Percentiles rank a stretch among this genome's conserved stretches.
phyloP scores from a whole-genome alignment of 2,888 invertebrate genomes.

The Crematogaster levior region DNA sequence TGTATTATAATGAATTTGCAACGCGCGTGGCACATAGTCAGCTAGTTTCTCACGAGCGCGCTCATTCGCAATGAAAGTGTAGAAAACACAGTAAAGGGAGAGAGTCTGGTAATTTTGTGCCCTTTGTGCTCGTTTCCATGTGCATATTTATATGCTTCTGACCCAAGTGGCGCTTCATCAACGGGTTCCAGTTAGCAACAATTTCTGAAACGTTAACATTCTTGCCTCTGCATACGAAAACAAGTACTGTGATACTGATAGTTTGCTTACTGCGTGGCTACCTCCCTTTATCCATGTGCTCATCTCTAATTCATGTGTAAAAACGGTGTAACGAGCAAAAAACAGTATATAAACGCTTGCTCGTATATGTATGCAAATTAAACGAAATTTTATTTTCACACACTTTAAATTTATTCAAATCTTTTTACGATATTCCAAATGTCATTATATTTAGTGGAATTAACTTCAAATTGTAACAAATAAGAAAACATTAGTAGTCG shows the following conservation, averaged over 20 bases:
- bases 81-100: slow-evolving; percentile 44
- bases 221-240: slow-evolving; percentile 47
- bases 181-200: slow-evolving; percentile 43
- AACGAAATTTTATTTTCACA: slow-evolving; percentile 5
- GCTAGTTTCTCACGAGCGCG: slow-evolving; percentile 42
- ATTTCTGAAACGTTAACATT: slow-evolving; percentile 53
- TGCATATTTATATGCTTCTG: slow-evolving; percentile 48
- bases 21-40: slow-evolving; percentile 34
- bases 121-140: slow-evolving; percentile 51
- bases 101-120: slow-evolving; percentile 49
- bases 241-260: slow-evolving; percentile 43
- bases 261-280: slow-evolving; percentile 32
- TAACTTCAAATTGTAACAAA: neutral
- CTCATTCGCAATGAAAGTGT: slow-evolving; percentile 52
- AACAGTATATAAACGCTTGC: slow-evolving; percentile 19
- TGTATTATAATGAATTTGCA: slow-evolving; percentile 40
- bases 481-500: neutral
- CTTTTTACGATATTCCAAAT: neutral
- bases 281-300: slow-evolving; percentile 33
- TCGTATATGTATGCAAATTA: slow-evolving; percentile 17
- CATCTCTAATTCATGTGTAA: slow-evolving; percentile 46
- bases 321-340: slow-evolving; percentile 27
- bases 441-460: neutral
- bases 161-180: slow-evolving; percentile 50
- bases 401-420: neutral